These are phyloP conservation scores for Saccopteryx leptura DNA, from an alignment of 2,113 vertebrate species.

Conservation along the genomic window DNA sequence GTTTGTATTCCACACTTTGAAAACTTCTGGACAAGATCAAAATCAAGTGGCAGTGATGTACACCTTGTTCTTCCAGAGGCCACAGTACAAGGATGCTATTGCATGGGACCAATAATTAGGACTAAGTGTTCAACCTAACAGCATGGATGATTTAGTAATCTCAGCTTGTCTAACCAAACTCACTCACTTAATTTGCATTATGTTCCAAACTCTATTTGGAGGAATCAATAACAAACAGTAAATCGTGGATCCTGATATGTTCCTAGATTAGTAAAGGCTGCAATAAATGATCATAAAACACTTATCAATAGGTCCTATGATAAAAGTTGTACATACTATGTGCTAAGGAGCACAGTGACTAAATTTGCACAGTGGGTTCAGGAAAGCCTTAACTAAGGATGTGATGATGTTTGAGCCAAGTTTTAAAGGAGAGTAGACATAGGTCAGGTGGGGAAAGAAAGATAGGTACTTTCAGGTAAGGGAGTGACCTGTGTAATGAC, in stretches of 20 bases:
- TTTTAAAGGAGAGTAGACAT: neutral
- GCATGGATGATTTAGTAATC: neutral
- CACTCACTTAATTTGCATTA: neutral
- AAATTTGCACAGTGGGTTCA: neutral
- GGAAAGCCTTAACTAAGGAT: neutral
- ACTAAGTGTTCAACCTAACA: neutral
- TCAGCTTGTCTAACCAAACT: neutral
- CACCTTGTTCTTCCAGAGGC: neutral
- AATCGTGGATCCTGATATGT: neutral
- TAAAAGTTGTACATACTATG: neutral
- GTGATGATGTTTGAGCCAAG: neutral
- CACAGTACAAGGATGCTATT: neutral
- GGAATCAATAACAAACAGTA: neutral
- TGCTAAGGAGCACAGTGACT: neutral
- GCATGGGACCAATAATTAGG: neutral
- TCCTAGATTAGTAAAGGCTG: neutral
- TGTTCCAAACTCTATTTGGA: neutral
- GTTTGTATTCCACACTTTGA: neutral
- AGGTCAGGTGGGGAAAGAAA: neutral
- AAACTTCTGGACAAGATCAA: neutral
- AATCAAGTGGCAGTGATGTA: neutral
- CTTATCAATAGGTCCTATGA: neutral
- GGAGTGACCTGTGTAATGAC: neutral
- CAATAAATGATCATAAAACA: neutral
- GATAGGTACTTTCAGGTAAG: neutral